Base-by-base conservation (phyloP, 1,140 invertebrate genomes). In the Drepana arcuata region DNA sequence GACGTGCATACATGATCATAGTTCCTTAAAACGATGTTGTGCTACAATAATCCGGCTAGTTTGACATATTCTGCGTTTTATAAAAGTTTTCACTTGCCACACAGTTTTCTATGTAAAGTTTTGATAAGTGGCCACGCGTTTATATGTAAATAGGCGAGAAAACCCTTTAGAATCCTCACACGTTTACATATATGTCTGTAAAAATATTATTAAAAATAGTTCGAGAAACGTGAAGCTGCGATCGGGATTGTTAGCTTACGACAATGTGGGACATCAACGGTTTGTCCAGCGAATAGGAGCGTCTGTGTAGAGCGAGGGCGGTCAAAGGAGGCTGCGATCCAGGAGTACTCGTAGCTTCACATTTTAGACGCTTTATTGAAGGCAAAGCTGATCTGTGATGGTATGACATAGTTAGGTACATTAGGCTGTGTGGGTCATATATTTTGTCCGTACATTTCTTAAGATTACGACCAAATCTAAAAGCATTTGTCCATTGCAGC, bases 301-400 rank as follows among this genome's bases (percentile, higher is more conserved):
- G n/a, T n/a, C n/a, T n/a, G n/a, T n/a, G n/a, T n/a, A n/a, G n/a
- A n/a, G n/a, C n/a, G n/a, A n/a, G n/a, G n/a, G n/a, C n/a, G n/a
- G 34, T 13, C 14, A 11, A 30, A 37, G 16, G 34, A 33, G 33
- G 27, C 30, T 30, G 15, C 29, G 29, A 24, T 24, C 3, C 15
- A 32, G 21, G 29, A 37, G 37, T n/a, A n/a, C n/a, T n/a, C n/a
- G 54, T 51, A 62, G 59, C 68, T 74, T 68, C 58, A 55, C 50
- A 45, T 42, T 24, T 50, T 60, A 57, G 44, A 56, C 42, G 73
- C 56, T 73, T 67, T 70, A 66, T 66, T 33, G 43, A 71, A 60
- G 55, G 68, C 70, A 73, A 80, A 74, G 70, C 70, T 74, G 57
- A 77, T 80, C 75, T 80, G 75, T 80, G 75, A 80, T 80, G 70